Evolutionary conservation across 2,113 vertebrate species (phyloP), one percentile per base, ranked within the genome.

Genomic region (Oceanites oceanicus): DNA sequence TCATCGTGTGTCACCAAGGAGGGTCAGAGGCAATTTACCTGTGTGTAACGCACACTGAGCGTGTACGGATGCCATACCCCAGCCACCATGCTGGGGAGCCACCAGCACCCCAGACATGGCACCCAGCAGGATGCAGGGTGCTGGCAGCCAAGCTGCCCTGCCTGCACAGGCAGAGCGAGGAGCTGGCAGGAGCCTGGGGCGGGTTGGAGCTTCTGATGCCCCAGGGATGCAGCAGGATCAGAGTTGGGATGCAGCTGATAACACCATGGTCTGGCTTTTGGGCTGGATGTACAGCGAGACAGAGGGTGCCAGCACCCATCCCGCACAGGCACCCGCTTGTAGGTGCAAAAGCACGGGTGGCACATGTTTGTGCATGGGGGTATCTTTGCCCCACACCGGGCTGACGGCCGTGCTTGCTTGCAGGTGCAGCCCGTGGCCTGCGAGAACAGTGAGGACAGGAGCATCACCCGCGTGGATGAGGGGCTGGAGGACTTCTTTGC

Each of bases 401-500:
- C 62, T 96, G 59, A 86, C 1, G 23, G 45, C 56, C 1, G 0
- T 0, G 2, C 40, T 47, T 91, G 67, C 52, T 68, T 13, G 2
- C 93, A 99, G 99, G 99, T 99, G 71, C 98, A 98, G 80, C 98
- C 98, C 2, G 97, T 98, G 88, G 98, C 98, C 96, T 98, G 95
- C 1, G 99, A 99, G 93, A 98, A 98, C 97, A 98, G 99, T 11
- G 98, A 98, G 95, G 98, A 98, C 95, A 98, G 98, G 85, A 98
- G 98, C 92, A 99, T 99, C 93, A 98, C 99, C 59, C 98, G 99
- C 0, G 98, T 99, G 97, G 99, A 99, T 5, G 99, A 99, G 96
- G 99, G 99, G 38, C 98, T 99, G 97, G 99, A 99, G 79, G 99
- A 99, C 94, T 99, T 99, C 98, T 99, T 99, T 95, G 98, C 99